These are phyloP conservation scores for Drosophila quasianomalipes DNA, from an alignment of 2,888 invertebrate genomes.

Conservation along the genomic window DNA sequence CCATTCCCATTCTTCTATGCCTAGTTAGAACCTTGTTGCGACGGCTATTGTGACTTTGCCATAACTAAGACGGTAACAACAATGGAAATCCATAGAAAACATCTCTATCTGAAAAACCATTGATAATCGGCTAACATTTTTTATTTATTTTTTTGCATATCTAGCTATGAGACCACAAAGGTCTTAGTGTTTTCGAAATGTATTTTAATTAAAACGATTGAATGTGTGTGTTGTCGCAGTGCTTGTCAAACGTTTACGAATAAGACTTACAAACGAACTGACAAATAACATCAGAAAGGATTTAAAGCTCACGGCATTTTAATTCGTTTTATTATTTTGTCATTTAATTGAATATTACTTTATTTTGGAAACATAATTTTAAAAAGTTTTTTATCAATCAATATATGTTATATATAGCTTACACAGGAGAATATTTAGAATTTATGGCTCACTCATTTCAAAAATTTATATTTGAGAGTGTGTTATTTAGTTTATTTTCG, in stretches of 20 bases:
- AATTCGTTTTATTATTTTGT: background rate
- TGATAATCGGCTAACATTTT: background rate
- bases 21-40: conserved; percentile 25
- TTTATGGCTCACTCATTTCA: background rate
- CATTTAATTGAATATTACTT: background rate
- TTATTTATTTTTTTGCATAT: no score
- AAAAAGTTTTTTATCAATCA: background rate
- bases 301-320: background rate
- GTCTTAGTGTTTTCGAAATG: background rate
- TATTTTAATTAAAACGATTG: background rate
- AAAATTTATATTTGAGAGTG: background rate
- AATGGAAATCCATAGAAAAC: conserved; percentile 1
- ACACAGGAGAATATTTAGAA: background rate
- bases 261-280: background rate
- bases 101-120: background rate
- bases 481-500: background rate
- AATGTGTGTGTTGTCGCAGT: no score
- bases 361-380: background rate
- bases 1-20: conserved; percentile 22
- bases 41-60: conserved; percentile 7
- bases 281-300: background rate
- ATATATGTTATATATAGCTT: background rate
- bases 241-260: background rate
- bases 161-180: background rate
- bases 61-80: background rate